Evolutionary conservation across 2,888 invertebrate genomes (phyloP).

Genomic region (Slavum lentiscoides): DNA sequence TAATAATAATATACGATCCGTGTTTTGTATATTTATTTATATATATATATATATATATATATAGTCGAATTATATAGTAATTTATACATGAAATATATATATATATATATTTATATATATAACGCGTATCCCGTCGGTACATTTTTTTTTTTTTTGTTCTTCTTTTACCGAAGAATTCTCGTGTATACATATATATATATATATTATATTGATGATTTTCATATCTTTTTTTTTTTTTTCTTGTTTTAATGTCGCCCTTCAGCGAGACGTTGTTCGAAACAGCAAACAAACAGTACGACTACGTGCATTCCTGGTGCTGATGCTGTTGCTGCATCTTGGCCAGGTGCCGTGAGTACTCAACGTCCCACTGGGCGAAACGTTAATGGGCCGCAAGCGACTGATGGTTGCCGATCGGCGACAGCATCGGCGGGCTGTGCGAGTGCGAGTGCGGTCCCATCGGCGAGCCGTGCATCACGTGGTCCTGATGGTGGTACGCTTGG

Average conservation of each 20-base stretch:
- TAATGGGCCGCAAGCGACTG: constrained; percentile 81
- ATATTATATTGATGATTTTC: no score
- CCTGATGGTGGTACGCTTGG: constrained; percentile 77
- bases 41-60: neutral
- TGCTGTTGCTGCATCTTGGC: constrained; percentile 57
- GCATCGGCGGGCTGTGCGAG: constrained; percentile 76
- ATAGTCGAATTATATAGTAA: neutral
- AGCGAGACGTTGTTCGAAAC: constrained; percentile 56
- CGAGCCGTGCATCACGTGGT: constrained; percentile 73
- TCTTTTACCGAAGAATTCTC: no score
- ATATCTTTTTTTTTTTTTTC: no score
- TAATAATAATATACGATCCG: neutral
- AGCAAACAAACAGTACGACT: constrained; percentile 48
- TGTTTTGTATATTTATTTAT: neutral
- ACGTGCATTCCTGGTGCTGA: constrained; percentile 54
- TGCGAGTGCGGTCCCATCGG: constrained; percentile 79
- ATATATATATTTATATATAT: neutral
- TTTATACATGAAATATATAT: neutral
- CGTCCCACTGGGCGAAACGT: constrained; percentile 63
- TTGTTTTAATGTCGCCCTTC: constrained; percentile 41
- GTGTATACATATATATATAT: no score
- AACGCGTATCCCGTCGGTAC: no score
- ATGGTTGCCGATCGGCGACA: constrained; percentile 75
- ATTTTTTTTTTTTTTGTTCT: neutral
- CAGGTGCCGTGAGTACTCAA: constrained; percentile 58